Base-by-base conservation (phyloP, 2,888 invertebrate genomes). In the Drosophila peninsularis region DNA sequence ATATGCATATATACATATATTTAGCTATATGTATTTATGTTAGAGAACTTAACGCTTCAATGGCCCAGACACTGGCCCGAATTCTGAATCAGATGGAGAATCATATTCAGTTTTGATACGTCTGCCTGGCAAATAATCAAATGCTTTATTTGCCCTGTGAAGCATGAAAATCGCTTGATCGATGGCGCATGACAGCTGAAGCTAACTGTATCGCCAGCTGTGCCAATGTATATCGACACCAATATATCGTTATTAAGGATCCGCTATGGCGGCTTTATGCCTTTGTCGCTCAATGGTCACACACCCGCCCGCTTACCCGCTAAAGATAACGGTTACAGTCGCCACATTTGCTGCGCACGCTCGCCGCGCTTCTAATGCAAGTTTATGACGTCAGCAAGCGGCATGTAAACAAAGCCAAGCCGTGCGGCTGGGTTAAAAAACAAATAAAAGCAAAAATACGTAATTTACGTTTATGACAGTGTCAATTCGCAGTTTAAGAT, bases 121-220 rank as follows among this genome's bases (percentile, higher is more conserved):
- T 57, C 42, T 36, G 54, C 42, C 62, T 36, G 44, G 27, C 52
- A 60, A 56, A 62, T 71, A 58, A 64, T 44, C 50, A 56, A 75
- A 71, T 60, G 54, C n/a, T 53, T 57, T 66, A 66, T 62, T 74
- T 75, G 71, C 37, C 58, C 19, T 75, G 52, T 62, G 55, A 62
- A 66, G 74, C 74, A 66, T 71, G 55, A 65, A 70, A 44, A 60
- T 34, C 50, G 66, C 66, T 50, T 61, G 73, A 75, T 64, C 70
- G 44, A 75, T 75, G 70, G 45, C 49, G 70, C 70, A 70, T 55
- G 42, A 74, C 64, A 56, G 21, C 21, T 44, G 17, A n/a, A 39
- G 14, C 45, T 21, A 41, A 63, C 36, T 42, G n/a, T 34, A 57
- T 54, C 24, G 34, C 14, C 32, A 53, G 44, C 34, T 37, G 24